Evolutionary conservation across 1,140 invertebrate genomes (phyloP), one percentile per base, ranked within the genome.

Genomic region (Halyomorpha halys): DNA sequence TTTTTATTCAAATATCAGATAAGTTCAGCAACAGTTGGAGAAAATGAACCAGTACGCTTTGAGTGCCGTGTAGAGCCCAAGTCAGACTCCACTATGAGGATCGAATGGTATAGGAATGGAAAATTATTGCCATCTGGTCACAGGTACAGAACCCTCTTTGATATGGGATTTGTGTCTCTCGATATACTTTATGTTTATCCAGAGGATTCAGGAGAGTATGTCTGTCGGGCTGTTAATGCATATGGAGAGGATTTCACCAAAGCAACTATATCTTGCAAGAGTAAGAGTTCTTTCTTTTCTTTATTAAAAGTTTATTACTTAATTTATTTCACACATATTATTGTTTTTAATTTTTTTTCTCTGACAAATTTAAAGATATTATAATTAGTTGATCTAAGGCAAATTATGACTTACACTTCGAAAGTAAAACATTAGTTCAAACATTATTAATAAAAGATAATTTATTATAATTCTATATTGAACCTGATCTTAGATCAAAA

Each of bases 51-150:
- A 0, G 86, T 95, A 0, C 85, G 92, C 62, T 98, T 99, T 72
- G 94, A 98, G 75, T 97, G 93, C 71, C 83, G 87, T 63, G 88
- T 99, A 5, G 89, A 95, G 73, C 97, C 96, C 0, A 90, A 94
- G 75, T 90, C 91, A 68, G 96, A 99, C 82, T 86, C 94, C 1
- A 93, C 87, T 66, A 78, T 98, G 66, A 82, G 84, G 21, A 86
- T 97, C 34, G 90, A 95, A 75, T 97, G 94, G 94, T 95, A 90
- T 71, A 83, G 89, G 70, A 94, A 97, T 75, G 91, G 90, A 62
- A 91, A 93, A 77, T 76, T 86, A 0, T 79, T 97, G 65, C 87
- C 87, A 19, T 84, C 86, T 47, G 93, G 95, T 13, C 92, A 96
- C 73, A 83, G 95, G 69, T 98, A 95, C 74, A 85, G 89, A 66